A percentile compares a stretch with the other conserved stretches of the same genome.
Conservation (phyloP, 2,888 invertebrate genomes). For the Ramazzottius varieornatus region DNA sequence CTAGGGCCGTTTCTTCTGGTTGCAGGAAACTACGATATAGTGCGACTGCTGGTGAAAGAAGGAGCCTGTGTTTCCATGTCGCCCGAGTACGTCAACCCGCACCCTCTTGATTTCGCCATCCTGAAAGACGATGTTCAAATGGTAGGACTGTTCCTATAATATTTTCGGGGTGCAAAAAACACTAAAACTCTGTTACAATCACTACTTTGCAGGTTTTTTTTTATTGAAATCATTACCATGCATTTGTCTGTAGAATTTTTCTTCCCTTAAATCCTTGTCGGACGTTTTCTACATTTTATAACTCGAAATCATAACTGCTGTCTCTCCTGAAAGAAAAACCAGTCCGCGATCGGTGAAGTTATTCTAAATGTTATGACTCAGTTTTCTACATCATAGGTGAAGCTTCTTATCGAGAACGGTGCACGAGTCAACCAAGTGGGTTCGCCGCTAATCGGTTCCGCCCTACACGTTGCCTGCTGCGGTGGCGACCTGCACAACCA, state of each 20-base stretch:
- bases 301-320: too few species aligned
- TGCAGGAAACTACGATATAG: conserved; percentile 30
- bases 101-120: conserved; percentile 58
- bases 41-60: conserved; percentile 49
- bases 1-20: background rate
- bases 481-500: conserved; percentile 48
- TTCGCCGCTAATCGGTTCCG: conserved; percentile 51
- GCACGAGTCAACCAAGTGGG: conserved; percentile 45
- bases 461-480: conserved; percentile 47
- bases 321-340: background rate
- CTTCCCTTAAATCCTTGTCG: too few species aligned
- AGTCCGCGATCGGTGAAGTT: background rate
- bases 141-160: background rate
- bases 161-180: too few species aligned
- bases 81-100: conserved; percentile 37
- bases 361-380: too few species aligned
- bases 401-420: conserved; percentile 28
- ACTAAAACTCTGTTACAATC: background rate
- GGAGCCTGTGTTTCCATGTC: conserved; percentile 43
- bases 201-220: too few species aligned
- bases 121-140: conserved; percentile 25
- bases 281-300: too few species aligned
- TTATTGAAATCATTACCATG: background rate
- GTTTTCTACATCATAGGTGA: conserved; percentile 8
- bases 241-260: background rate